Conservation (phyloP, 2,113 vertebrate species). For the Phylloscopus trochiloides region DNA sequence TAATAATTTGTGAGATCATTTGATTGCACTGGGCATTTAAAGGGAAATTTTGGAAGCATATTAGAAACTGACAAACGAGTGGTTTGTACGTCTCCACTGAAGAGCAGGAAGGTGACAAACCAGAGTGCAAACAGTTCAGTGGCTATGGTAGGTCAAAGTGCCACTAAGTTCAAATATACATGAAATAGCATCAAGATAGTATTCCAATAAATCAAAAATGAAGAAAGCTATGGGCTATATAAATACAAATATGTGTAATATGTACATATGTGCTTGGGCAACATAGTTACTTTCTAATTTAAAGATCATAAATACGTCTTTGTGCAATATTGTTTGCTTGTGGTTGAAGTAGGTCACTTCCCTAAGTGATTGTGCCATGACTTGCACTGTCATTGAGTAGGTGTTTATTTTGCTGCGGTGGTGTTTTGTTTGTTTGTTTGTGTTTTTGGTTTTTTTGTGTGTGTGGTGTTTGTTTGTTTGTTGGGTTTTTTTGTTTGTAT, state of each 20-base stretch:
- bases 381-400: background rate
- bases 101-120: background rate
- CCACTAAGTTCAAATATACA: background rate
- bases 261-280: background rate
- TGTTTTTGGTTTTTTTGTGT: fast-evolving
- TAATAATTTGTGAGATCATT: background rate
- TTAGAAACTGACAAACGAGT: background rate
- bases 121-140: background rate
- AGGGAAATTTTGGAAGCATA: background rate
- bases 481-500: background rate
- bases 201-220: background rate
- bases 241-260: background rate
- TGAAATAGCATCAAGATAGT: background rate
- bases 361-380: background rate
- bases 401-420: background rate
- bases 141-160: background rate
- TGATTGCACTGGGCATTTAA: background rate
- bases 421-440: background rate
- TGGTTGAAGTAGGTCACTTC: background rate
- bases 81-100: background rate
- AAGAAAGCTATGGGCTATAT: background rate
- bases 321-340: background rate
- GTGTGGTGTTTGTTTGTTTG: background rate
- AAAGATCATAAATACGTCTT: background rate
- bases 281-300: background rate